Evolutionary conservation across 2,113 vertebrate genomes (phyloP).

Genomic region (Platycercus adscitus): DNA sequence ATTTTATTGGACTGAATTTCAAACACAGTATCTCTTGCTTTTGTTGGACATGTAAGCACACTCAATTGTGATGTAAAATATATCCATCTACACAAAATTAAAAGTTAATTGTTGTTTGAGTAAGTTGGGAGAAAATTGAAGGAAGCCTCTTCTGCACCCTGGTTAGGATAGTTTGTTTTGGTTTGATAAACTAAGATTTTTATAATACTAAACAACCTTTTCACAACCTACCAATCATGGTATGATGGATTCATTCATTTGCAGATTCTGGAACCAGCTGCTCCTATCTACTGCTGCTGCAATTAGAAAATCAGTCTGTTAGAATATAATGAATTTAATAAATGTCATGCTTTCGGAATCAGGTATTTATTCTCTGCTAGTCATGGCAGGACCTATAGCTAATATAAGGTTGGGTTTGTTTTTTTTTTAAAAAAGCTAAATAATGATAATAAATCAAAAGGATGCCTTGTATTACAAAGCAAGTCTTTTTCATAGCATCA

Average conservation of each 20-base stretch:
- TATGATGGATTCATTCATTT: conserved; percentile 21
- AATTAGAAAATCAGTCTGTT: conserved; percentile 26
- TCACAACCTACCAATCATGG: neutral
- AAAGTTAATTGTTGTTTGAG: neutral
- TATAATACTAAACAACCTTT: neutral
- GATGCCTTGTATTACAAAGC: neutral
- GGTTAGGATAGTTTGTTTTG: neutral
- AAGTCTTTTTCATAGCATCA: neutral
- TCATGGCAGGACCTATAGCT: neutral
- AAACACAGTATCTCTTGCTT: neutral
- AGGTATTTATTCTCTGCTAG: neutral
- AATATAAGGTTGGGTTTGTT: neutral
- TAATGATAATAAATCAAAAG: neutral
- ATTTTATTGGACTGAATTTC: neutral
- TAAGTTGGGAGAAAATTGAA: neutral
- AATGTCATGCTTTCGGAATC: neutral
- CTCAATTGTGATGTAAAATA: neutral
- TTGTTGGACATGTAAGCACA: neutral
- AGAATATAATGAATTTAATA: conserved; percentile 8
- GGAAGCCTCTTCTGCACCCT: neutral
- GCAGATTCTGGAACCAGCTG: neutral
- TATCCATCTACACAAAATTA: neutral
- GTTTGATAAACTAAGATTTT: neutral
- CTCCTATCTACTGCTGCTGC: neutral
- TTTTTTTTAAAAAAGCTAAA: neutral